Conservation (phyloP, 2,888 invertebrate genomes). For the Tryphoninae sp. region DNA sequence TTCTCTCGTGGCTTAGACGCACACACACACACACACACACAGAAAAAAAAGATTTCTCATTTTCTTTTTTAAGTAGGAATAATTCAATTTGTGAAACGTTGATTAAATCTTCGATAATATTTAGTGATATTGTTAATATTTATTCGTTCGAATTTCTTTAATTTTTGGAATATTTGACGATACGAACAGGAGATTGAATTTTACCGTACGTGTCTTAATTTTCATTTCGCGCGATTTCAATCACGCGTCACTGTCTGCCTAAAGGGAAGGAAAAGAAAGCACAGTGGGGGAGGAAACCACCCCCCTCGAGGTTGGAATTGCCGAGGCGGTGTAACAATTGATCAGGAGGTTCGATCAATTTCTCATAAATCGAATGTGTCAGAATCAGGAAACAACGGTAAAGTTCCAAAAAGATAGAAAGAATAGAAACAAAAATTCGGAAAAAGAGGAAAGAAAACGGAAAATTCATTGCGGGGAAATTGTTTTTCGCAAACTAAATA, state of each 20-base stretch:
- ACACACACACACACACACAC: not conserved
- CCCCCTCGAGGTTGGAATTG: not conserved
- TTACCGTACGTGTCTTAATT: too few species aligned
- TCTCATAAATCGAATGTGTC: conserved; percentile 47
- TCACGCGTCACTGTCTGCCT: not conserved
- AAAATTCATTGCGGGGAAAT: conserved; percentile 47
- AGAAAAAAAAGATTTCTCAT: too few species aligned
- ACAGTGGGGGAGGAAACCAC: not conserved
- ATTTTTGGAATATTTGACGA: too few species aligned
- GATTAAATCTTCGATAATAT: too few species aligned
- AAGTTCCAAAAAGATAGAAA: not conserved
- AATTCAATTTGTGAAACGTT: too few species aligned
- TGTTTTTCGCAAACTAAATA: conserved; percentile 45
- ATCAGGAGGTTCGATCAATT: conserved; percentile 23
- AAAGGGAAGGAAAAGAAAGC: not conserved
- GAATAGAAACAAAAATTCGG: not conserved
- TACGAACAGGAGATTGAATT: too few species aligned
- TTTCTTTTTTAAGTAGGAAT: too few species aligned
- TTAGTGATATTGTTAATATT: too few species aligned
- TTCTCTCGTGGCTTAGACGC: conserved; percentile 53
- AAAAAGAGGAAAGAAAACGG: conserved; percentile 3
- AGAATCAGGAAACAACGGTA: not conserved
- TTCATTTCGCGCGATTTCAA: not conserved
- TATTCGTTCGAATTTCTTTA: too few species aligned
- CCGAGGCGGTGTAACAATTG: conserved; percentile 16